phyloP scores from a whole-genome alignment of 2,888 invertebrate species.

The Phania funesta region DNA sequence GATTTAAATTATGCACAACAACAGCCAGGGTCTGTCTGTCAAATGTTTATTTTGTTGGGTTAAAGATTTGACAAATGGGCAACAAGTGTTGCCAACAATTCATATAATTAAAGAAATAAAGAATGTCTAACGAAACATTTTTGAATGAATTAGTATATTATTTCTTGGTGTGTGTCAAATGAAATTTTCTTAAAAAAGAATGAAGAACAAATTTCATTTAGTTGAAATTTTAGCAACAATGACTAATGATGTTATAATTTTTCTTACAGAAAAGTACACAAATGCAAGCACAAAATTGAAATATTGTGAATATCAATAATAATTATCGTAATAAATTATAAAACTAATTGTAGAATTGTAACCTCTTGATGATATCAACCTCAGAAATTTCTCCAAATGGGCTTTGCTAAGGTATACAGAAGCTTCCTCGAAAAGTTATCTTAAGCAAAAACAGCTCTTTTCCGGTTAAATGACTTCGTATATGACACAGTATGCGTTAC shows the following conservation, averaged over 20 bases:
- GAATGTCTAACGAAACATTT: not conserved
- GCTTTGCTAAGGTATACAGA: no score
- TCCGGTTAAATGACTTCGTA: no score
- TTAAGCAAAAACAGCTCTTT: no score
- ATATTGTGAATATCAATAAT: not conserved
- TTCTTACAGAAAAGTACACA: not conserved
- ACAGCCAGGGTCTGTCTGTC: constrained; percentile 29
- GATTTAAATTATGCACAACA: constrained; percentile 11
- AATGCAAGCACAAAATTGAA: not conserved
- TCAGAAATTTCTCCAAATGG: no score
- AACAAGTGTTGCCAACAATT: constrained; percentile 64
- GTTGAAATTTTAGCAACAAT: constrained; percentile 9
- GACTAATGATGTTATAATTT: constrained; percentile 22
- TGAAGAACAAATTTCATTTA: constrained; percentile 16
- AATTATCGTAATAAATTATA: no score
- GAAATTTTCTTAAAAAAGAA: constrained; percentile 20
- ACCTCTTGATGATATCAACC: no score
- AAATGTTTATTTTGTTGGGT: constrained; percentile 27
- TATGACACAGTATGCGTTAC: no score
- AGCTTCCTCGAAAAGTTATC: no score
- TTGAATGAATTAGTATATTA: constrained; percentile 46
- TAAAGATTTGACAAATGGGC: constrained; percentile 60
- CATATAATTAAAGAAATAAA: constrained; percentile 29
- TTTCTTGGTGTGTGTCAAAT: not conserved
- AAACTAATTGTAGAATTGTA: no score